Percentiles rank a stretch among this genome's conserved stretches.
Conservation (phyloP, 2,797 vertebrate genomes). For the Lagodon rhomboides region DNA sequence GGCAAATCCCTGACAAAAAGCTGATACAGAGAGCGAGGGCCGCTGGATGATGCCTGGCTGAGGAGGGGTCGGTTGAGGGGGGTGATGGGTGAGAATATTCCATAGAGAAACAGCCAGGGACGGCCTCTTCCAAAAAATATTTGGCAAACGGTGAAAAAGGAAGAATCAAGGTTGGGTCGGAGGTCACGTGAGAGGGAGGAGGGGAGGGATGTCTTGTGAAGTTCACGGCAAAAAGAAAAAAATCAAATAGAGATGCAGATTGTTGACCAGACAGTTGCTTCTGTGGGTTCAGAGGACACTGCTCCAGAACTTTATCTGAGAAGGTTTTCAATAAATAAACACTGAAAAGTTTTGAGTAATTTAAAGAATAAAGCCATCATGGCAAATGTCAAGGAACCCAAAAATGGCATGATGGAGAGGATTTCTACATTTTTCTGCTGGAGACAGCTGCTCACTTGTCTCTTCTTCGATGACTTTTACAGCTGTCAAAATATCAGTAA, state of each 20-base stretch:
- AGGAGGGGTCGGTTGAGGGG: neutral
- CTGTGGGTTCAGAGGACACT: neutral
- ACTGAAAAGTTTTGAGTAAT: neutral
- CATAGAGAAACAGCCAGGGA: conserved; percentile 55
- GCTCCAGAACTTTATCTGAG: neutral
- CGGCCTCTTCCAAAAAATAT: conserved; percentile 43
- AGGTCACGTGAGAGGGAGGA: conserved; percentile 49
- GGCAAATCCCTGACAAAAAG: conserved; percentile 85
- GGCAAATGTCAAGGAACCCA: conserved; percentile 11
- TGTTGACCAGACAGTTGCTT: conserved; percentile 16
- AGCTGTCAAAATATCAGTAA: conserved; percentile 24
- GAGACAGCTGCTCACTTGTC: conserved; percentile 21
- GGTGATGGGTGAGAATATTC: conserved; percentile 30
- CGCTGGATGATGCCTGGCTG: conserved; percentile 67
- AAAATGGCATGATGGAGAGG: conserved; percentile 28
- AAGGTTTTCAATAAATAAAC: conserved; percentile 7
- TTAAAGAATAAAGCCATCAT: neutral
- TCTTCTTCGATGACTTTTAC: conserved; percentile 40
- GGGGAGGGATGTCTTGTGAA: conserved; percentile 38
- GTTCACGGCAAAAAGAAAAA: conserved; percentile 30
- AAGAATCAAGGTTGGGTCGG: conserved; percentile 53
- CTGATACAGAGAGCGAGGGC: conserved; percentile 75
- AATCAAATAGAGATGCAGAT: conserved; percentile 41
- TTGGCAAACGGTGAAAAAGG: conserved; percentile 53
- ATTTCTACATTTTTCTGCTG: conserved; percentile 35